These are phyloP conservation scores for Hecatera dysodea DNA, from an alignment of 2,888 invertebrate species.

Conservation along the genomic window DNA sequence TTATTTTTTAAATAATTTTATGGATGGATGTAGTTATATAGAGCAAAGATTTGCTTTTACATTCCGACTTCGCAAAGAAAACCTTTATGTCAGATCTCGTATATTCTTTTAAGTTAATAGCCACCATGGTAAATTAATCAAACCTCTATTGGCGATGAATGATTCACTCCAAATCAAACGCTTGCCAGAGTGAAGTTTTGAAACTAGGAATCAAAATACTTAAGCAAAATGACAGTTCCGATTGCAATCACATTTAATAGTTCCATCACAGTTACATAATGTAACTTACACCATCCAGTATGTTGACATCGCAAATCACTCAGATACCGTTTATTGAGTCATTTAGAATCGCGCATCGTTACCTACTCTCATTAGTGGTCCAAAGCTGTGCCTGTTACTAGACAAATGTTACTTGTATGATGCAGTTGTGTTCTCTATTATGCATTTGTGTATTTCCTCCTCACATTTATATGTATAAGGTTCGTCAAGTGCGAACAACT, in stretches of 20 bases:
- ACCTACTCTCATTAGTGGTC: constrained; percentile 24
- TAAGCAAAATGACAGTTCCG: too few species aligned
- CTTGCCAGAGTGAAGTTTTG: neutral
- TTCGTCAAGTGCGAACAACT: neutral
- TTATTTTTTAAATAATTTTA: neutral
- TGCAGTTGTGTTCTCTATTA: constrained; percentile 25
- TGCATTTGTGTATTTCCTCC: constrained; percentile 25
- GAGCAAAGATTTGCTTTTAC: too few species aligned
- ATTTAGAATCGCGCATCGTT: constrained; percentile 4
- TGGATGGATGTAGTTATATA: too few species aligned
- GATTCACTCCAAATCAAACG: too few species aligned
- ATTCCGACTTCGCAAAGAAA: too few species aligned
- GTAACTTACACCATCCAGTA: neutral
- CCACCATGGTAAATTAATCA: neutral
- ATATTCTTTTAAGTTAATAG: neutral
- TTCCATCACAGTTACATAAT: neutral
- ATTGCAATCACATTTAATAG: neutral
- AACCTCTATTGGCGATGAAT: neutral
- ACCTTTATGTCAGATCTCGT: neutral
- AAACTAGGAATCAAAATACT: neutral
- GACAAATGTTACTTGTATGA: constrained; percentile 1
- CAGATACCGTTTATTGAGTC: constrained; percentile 8
- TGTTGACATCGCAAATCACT: constrained; percentile 14
- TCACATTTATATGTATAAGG: neutral
- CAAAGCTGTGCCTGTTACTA: constrained; percentile 46